phyloP scores from a whole-genome alignment of 2,797 vertebrate species.

The Notolabrus celidotus region DNA sequence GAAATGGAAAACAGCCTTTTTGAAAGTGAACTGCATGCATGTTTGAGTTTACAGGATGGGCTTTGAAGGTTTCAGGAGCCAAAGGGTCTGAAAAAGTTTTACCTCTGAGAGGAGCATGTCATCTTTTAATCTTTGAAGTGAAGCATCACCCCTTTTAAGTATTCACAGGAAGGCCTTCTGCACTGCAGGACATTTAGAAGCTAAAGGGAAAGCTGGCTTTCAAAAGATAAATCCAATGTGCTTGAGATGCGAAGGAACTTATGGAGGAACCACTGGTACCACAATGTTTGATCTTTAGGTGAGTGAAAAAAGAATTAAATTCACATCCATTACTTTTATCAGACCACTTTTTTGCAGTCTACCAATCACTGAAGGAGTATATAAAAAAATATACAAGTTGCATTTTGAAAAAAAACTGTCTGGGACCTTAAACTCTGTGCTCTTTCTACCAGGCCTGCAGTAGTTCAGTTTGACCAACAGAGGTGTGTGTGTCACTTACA shows the following conservation, averaged over 20 bases:
- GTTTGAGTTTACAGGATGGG: conserved; percentile 1
- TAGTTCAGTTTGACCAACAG: conserved; percentile 17
- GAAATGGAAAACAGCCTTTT: not conserved
- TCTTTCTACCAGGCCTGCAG: not conserved
- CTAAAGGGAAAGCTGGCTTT: not conserved
- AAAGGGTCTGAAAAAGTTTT: not conserved
- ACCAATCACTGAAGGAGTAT: too few species aligned
- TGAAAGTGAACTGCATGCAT: not conserved
- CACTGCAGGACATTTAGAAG: not conserved
- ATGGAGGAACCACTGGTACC: too few species aligned
- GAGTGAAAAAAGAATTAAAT: not conserved
- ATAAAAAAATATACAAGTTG: too few species aligned
- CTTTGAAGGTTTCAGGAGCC: conserved; percentile 17
- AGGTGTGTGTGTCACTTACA: conserved; percentile 87
- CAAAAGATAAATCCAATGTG: not conserved
- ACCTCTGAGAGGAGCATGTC: not conserved
- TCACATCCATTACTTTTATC: not conserved
- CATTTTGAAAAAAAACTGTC: too few species aligned
- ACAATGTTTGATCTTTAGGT: not conserved
- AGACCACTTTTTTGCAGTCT: too few species aligned
- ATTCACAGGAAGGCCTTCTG: conserved; percentile 2
- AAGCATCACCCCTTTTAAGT: not conserved
- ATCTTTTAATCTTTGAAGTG: conserved; percentile 14
- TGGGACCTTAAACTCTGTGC: too few species aligned
- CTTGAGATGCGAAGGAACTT: too few species aligned